These are phyloP conservation scores for Phortica variegata DNA, from an alignment of 1,140 invertebrate species.

Conservation along the genomic window DNA sequence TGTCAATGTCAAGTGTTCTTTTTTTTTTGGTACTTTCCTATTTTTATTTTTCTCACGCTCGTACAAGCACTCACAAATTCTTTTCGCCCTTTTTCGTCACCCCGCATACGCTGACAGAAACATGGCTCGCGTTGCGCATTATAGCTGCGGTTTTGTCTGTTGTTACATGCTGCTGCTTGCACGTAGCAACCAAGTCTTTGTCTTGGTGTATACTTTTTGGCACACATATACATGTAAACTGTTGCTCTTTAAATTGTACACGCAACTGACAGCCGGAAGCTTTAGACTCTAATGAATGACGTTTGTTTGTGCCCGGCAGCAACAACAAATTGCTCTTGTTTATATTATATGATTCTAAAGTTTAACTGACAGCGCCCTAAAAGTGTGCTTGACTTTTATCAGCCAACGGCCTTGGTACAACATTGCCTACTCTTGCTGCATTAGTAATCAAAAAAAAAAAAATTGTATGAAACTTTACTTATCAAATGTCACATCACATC, in stretches of 20 bases:
- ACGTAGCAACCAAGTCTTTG: conserved; percentile 49
- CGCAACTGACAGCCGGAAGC: conserved; percentile 17
- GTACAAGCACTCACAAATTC: conserved; percentile 26
- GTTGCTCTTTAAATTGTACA: conserved; percentile 3
- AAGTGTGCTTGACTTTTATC: conserved; percentile 13
- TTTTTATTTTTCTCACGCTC: conserved; percentile 22
- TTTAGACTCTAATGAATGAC: conserved; percentile 2
- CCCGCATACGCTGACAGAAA: background rate
- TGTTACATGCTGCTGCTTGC: conserved; percentile 21
- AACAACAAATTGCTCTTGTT: conserved; percentile 24
- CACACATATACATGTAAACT: conserved; percentile 12
- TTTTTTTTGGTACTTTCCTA: conserved; percentile 2
- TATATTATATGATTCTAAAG: background rate
- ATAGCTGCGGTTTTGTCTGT: background rate
- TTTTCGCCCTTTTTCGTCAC: too few species aligned
- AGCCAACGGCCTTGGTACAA: background rate
- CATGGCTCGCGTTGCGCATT: background rate
- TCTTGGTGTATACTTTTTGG: conserved; percentile 35
- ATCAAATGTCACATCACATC: too few species aligned
- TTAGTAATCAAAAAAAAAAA: background rate
- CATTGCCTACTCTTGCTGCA: conserved; percentile 3
- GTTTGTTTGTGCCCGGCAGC: conserved; percentile 16
- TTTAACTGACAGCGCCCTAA: conserved; percentile 2
- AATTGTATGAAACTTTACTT: too few species aligned
- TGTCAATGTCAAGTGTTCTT: conserved; percentile 53